Evolutionary conservation across 2,797 vertebrate species (phyloP).

Genomic region (Etheostoma nigrum): DNA sequence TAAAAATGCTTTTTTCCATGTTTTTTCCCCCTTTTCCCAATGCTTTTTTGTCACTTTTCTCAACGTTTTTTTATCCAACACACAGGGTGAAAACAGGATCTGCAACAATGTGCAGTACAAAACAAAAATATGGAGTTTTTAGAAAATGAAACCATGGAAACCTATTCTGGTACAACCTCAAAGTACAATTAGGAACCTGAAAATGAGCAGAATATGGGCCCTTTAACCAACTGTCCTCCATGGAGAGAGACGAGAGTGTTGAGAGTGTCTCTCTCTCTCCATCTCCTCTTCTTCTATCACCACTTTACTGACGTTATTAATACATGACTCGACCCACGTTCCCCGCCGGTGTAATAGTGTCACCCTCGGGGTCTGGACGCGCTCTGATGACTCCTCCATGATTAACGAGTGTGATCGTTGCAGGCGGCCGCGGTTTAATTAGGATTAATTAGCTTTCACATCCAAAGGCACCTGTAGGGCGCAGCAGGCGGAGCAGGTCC

Average conservation of each 20-base stretch:
- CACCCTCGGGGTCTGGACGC: conserved; percentile 39
- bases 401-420: conserved; percentile 61
- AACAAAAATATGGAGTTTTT: no score
- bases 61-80: no score
- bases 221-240: no score
- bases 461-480: conserved; percentile 73
- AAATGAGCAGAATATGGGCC: no score
- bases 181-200: no score
- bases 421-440: conserved; percentile 61
- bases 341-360: conserved; percentile 61
- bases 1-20: no score
- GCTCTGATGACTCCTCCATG: conserved; percentile 54
- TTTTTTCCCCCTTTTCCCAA: no score
- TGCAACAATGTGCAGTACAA: no score
- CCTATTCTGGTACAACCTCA: no score
- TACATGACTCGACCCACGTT: conserved; percentile 37
- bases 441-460: conserved; percentile 70
- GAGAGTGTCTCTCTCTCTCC: background rate
- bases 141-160: no score
- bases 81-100: no score
- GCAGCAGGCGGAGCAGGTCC: conserved; percentile 43
- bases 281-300: background rate
- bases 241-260: background rate
- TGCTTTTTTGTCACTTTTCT: no score
- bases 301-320: conserved; percentile 42